phyloP scores from a whole-genome alignment of 2,888 invertebrate species.

The Watsonalla cultraria region DNA sequence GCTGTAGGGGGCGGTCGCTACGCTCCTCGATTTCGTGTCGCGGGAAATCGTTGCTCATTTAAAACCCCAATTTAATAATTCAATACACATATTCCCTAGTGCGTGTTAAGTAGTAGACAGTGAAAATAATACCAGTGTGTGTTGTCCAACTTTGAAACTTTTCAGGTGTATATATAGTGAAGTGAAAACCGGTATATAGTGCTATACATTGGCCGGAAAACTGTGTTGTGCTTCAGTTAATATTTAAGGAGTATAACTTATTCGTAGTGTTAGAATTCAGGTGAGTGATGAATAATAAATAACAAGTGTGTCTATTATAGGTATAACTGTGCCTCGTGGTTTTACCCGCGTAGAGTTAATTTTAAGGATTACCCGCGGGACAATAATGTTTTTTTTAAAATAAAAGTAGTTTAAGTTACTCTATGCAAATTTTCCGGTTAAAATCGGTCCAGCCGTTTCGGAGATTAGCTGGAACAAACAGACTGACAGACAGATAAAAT shows the following conservation, averaged over 20 bases:
- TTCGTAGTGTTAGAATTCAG: no score
- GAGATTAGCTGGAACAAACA: no score
- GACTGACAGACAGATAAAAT: no score
- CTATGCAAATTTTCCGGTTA: no score
- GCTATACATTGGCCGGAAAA: neutral
- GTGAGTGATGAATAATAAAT: neutral
- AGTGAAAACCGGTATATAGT: neutral
- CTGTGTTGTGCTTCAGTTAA: neutral
- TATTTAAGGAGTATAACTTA: neutral
- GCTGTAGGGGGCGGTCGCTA: neutral
- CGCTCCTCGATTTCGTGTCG: neutral
- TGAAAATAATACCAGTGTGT: neutral
- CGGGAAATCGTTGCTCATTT: neutral
- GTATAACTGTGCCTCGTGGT: no score
- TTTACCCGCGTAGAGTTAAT: no score
- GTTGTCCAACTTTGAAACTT: neutral
- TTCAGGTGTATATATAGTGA: neutral
- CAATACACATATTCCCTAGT: neutral
- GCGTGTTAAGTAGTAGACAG: neutral
- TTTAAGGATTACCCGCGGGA: no score
- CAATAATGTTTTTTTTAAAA: no score
- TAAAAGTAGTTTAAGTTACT: no score
- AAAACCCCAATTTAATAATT: neutral
- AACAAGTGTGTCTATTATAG: no score
- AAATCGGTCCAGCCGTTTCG: no score